phyloP scores from a whole-genome alignment of 1,140 invertebrate genomes.

The Dinoponera quadriceps region DNA sequence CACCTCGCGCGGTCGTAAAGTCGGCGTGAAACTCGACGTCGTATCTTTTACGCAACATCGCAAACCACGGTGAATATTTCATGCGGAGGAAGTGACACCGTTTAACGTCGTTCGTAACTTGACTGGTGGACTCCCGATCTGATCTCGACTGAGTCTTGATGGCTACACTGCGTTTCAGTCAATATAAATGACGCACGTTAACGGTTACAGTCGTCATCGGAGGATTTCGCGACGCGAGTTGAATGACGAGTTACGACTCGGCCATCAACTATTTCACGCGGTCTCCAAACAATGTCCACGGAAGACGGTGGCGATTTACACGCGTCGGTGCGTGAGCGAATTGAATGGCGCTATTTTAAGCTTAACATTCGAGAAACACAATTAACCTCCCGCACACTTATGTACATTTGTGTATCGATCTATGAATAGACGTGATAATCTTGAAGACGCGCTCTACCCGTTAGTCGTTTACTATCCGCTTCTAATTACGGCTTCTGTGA shows the following conservation, averaged over 20 bases:
- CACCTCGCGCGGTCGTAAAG: neutral
- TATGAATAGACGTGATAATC: neutral
- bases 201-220: neutral
- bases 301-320: neutral
- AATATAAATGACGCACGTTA: neutral
- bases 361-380: neutral
- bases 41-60: neutral
- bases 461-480: neutral
- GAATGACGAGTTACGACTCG: too few species aligned
- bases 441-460: too few species aligned
- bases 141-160: neutral
- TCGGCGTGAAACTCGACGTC: neutral
- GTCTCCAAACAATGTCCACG: neutral
- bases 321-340: neutral
- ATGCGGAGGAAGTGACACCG: neutral
- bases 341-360: neutral
- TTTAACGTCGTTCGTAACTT: neutral
- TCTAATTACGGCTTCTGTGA: too few species aligned
- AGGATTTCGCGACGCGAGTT: neutral
- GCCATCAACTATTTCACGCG: neutral
- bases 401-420: neutral
- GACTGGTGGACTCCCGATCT: neutral
- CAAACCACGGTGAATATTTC: neutral
- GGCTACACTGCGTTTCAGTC: neutral
- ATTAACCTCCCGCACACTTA: neutral